Base-by-base conservation (phyloP, 2,888 invertebrate species). In the Apamea epomidion region DNA sequence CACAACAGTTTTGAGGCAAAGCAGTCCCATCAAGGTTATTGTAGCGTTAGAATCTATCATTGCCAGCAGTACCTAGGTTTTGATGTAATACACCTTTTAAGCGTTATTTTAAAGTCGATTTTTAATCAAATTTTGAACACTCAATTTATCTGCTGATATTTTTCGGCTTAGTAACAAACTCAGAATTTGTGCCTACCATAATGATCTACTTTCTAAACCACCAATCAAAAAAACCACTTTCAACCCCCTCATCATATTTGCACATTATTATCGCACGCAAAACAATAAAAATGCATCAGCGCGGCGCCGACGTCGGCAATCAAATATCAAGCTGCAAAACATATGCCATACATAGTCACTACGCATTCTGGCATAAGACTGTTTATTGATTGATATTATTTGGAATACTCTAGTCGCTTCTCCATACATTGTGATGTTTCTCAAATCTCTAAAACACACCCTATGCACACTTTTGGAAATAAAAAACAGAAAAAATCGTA, bases 281-380 rank as follows among this genome's bases (percentile, higher is more conserved):
- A 96, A 94, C 89, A 95, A 95, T 95, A 91, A 95, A 94, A 96
- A 96, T 95, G 96, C 96, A 94, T 93, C 92, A 95, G 94, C 93
- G 88, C 88, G 91, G 82, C 81, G 87, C 90, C 87, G 75, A 87
- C 88, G 82, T 87, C 91, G 92, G 94, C 94, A 92, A 93, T 94
- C 81, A 95, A 93, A 95, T 94, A 95, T 91, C 93, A 96, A 96
- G 96, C 97, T 93, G 96, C 97, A 97, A 96, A 96, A 94, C 90
- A 96, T 96, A 95, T 93, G 94, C 94, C 94, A 93, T 93, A 94
- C 91, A 94, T 93, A 91, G 91, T 88, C 81, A 90, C 90, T 88
- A 90, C 84, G 84, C 89, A 87, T 89, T 87, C 87, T 88, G 85
- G 87, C 88, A 84, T 78, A 81, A 87, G 83, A 85, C 74, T 77